These are phyloP conservation scores for Cecropterus lyciades DNA, from an alignment of 1,140 invertebrate species.

Conservation along the genomic window DNA sequence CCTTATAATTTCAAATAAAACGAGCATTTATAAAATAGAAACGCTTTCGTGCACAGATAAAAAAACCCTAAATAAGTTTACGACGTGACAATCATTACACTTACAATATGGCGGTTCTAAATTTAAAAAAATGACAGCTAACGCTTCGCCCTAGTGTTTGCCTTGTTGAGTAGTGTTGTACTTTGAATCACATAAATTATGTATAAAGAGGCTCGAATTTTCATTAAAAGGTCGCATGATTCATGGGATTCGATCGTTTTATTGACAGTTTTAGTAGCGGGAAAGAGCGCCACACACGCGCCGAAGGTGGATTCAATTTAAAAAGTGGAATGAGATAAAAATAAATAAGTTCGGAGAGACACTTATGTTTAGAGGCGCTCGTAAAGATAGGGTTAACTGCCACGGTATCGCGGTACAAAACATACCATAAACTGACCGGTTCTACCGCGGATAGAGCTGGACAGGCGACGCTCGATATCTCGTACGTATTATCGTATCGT, in stretches of 20 bases:
- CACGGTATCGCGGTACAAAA: slow-evolving; percentile 75
- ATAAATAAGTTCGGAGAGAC: slow-evolving; percentile 80
- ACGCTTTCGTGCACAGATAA: not conserved
- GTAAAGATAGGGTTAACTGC: slow-evolving; percentile 83
- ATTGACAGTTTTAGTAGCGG: slow-evolving; percentile 77
- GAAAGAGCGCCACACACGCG: slow-evolving; percentile 73
- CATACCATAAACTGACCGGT: slow-evolving; percentile 79
- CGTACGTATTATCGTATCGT: no score
- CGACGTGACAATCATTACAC: slow-evolving; percentile 57
- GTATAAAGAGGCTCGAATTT: slow-evolving; percentile 69
- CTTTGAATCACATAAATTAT: slow-evolving; percentile 65
- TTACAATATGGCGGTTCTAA: slow-evolving; percentile 52
- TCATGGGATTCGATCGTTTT: slow-evolving; percentile 64
- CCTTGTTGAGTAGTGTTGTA: slow-evolving; percentile 58
- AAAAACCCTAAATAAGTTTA: slow-evolving; percentile 36
- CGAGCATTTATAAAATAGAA: slow-evolving; percentile 5
- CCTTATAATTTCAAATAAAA: not conserved
- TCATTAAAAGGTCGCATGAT: slow-evolving; percentile 72
- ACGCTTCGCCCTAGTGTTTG: slow-evolving; percentile 50
- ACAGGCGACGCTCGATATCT: slow-evolving; percentile 37
- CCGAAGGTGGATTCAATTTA: slow-evolving; percentile 80
- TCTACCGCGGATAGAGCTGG: slow-evolving; percentile 50
- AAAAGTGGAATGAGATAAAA: slow-evolving; percentile 81
- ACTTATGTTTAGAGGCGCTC: slow-evolving; percentile 81
- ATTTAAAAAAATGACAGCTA: slow-evolving; percentile 55